phyloP scores from a whole-genome alignment of 2,113 vertebrate genomes.

The Datnioides undecimradiatus region DNA sequence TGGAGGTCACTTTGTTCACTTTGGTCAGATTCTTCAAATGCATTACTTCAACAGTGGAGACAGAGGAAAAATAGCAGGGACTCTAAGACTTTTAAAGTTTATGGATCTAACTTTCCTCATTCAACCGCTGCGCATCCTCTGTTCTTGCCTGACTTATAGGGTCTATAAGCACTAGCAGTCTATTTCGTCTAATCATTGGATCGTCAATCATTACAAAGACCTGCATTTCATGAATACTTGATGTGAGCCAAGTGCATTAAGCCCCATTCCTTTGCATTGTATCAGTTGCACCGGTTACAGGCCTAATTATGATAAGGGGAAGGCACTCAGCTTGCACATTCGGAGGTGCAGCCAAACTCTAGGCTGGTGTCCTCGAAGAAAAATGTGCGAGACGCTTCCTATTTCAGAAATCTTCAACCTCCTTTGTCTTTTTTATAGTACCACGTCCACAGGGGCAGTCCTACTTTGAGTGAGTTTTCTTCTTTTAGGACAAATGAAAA shows the following conservation, averaged over 20 bases:
- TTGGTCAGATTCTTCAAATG: neutral
- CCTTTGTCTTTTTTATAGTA: constrained; percentile 54
- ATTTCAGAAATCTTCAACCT: constrained; percentile 53
- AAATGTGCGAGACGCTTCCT: constrained; percentile 29
- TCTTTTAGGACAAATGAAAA: constrained; percentile 72
- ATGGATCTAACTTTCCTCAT: constrained; percentile 23
- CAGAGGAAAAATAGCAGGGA: neutral
- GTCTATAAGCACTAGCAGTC: constrained; percentile 48
- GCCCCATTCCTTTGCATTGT: constrained; percentile 29
- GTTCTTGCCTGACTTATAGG: constrained; percentile 45
- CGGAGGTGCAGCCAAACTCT: constrained; percentile 33
- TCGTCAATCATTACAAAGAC: constrained; percentile 51
- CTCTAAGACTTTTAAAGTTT: constrained; percentile 10
- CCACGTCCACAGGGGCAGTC: constrained; percentile 62
- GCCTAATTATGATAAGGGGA: constrained; percentile 42
- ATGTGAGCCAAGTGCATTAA: constrained; percentile 53
- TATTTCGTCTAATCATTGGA: constrained; percentile 50
- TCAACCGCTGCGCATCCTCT: constrained; percentile 23
- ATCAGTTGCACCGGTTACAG: constrained; percentile 42
- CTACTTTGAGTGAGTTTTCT: constrained; percentile 64
- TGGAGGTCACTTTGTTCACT: neutral
- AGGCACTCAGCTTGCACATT: constrained; percentile 5
- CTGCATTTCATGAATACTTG: constrained; percentile 59
- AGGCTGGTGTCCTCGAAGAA: constrained; percentile 45
- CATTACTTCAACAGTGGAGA: neutral